Percentiles rank a stretch among this genome's conserved stretches.
These are phyloP conservation scores for Serinus canaria DNA, from an alignment of 2,113 vertebrate genomes.

Conservation along the genomic window DNA sequence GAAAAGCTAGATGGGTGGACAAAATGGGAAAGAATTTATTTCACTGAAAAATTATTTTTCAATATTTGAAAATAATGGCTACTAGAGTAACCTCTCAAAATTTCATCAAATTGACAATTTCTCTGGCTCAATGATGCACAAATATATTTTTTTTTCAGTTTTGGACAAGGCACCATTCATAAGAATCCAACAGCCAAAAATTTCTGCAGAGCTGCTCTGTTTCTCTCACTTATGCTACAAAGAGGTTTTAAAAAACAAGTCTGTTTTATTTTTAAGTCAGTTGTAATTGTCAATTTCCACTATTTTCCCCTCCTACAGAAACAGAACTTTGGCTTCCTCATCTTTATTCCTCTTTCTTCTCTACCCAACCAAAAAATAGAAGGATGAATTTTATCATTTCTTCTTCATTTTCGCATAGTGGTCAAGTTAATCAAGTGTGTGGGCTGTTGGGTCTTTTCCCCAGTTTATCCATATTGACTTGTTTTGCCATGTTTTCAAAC, in stretches of 20 bases:
- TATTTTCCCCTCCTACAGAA: background rate
- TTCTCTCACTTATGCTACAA: background rate
- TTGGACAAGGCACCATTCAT: background rate
- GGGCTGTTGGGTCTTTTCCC: background rate
- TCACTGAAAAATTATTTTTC: background rate
- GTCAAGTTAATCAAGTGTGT: background rate
- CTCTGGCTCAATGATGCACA: fast-evolving
- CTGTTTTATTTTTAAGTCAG: background rate
- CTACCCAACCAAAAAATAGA: background rate
- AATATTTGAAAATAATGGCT: background rate
- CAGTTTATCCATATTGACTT: background rate
- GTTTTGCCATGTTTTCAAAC: background rate
- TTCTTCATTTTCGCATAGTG: background rate
- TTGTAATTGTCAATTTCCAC: background rate
- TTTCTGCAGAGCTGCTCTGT: background rate
- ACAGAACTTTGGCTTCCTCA: background rate
- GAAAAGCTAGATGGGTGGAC: background rate
- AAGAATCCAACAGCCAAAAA: background rate
- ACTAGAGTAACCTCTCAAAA: background rate
- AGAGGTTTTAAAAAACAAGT: background rate
- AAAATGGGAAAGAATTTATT: background rate
- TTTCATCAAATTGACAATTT: background rate
- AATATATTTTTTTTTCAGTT: background rate
- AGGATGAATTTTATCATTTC: background rate
- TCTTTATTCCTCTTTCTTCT: background rate